Base-by-base conservation (phyloP, 2,888 invertebrate genomes). In the Eupithecia tripunctaria region DNA sequence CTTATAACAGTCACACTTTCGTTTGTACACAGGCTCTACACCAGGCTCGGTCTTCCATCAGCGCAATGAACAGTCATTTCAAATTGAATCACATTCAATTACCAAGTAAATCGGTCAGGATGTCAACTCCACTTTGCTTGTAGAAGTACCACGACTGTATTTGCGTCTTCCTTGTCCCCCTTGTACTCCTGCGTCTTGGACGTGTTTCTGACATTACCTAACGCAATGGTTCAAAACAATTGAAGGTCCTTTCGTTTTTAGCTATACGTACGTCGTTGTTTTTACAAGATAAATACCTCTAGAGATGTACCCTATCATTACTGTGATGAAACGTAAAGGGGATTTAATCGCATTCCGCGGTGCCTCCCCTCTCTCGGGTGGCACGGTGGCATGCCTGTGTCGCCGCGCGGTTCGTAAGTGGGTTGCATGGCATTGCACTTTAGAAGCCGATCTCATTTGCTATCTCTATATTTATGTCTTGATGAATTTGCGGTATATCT, bases 281-380 rank as follows among this genome's bases (percentile, higher is more conserved):
- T 79, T 70, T 78, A 80, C 81, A 80, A 79, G 76, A 77, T 78
- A 81, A 80, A 81, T 83, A n/a, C n/a, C n/a, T n/a, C n/a, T n/a
- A 82, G 81, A 81, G 82, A 83, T n/a, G 43, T 43, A 82, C 80
- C 81, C 85, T 84, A 82, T 80, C 82, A 51, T 86, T 80, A 81
- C 60, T 67, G 82, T 89, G 87, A 85, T 88, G 89, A 89, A 91
- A 90, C 86, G 82, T 84, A 84, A 82, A 84, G 83, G 83, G 86
- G 86, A 86, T 87, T 85, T 88, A 90, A 91, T 90, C 85, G 86
- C 88, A 91, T 91, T 91, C 90, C 87, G 89, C 90, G 88, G 88
- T 88, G 80, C 84, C 84, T 81, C 84, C 81, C 87, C 12, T 36
- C 86, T 84, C 83, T 79, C 76, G 71, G 73, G 76, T 80, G 76